phyloP scores from a whole-genome alignment of 2,888 invertebrate species.

The Pilophorus perplexus region DNA sequence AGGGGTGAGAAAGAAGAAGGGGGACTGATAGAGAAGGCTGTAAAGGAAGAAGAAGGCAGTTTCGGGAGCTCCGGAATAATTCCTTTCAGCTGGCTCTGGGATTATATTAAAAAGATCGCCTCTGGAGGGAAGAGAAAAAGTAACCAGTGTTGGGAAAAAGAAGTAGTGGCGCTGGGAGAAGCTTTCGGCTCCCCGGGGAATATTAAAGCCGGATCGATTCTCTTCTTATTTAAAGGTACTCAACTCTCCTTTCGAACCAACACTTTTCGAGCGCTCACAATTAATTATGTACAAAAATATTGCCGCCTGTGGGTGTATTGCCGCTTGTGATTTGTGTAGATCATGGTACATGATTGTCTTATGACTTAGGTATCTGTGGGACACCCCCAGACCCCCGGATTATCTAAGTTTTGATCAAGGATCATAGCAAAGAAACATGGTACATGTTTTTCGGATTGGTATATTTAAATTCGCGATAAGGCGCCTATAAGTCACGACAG shows the following conservation, averaged over 20 bases:
- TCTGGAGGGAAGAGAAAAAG: conserved; percentile 21
- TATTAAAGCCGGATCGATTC: conserved; percentile 38
- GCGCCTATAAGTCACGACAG: too few species aligned
- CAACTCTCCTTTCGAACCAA: conserved; percentile 25
- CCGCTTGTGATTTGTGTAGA: too few species aligned
- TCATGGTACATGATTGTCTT: too few species aligned
- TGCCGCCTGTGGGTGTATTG: too few species aligned
- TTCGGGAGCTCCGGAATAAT: conserved; percentile 25
- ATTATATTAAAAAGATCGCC: conserved; percentile 39
- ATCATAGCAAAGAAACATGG: too few species aligned
- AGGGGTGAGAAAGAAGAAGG: too few species aligned
- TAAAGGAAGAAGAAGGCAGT: neutral
- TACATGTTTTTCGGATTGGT: too few species aligned
- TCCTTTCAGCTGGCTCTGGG: conserved; percentile 15
- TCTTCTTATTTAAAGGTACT: conserved; percentile 33
- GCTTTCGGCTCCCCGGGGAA: conserved; percentile 15
- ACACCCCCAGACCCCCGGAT: too few species aligned
- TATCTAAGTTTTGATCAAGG: too few species aligned
- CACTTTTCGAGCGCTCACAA: conserved; percentile 31
- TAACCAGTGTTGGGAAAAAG: neutral
- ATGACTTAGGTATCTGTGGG: too few species aligned
- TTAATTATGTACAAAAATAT: conserved; percentile 36
- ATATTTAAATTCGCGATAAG: too few species aligned
- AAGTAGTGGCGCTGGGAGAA: neutral
- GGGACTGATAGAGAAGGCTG: too few species aligned